Base-by-base conservation (phyloP, 2,797 vertebrate genomes). In the Poecile montanus region DNA sequence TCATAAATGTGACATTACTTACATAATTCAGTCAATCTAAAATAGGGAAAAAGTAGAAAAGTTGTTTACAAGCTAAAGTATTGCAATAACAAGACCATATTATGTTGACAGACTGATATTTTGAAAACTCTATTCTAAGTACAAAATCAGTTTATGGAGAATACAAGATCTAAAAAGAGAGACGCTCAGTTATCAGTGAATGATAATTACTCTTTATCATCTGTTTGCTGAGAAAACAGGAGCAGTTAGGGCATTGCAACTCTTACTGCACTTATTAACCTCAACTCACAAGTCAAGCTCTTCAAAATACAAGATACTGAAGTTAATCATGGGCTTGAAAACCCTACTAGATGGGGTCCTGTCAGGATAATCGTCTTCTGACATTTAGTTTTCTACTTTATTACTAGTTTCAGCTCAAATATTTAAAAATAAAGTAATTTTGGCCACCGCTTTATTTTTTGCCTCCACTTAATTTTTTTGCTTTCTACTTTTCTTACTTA, bases 201-300 rank as follows among this genome's bases (percentile, higher is more conserved):
- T 75, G 7, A 58, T 88, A 91, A 88, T 92, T 91, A 80, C 57
- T 85, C 47, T 85, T 74, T 88, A 68, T 89, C 76, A 81, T 91
- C 67, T 85, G 42, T 77, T 91, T 93, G n/a, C 89, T 96, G 76
- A 94, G 88, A 90, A 96, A 95, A 81, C 76, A 92, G 73, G 74
- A 94, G 40, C 60, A 76, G 60, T 76, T 61, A 94, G 79, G 91
- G 25, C 77, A 77, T 61, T 67, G n/a, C 51, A 65, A 83, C 38
- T 71, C 53, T 60, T 87, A 58, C 34, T 73, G 68, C 34, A 60
- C 19, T 83, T 93, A 44, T 27, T 87, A 88, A 85, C 50, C 68
- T 95, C 65, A 63, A 18, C 19, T 65, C 75, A 34, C 68, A 83
- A 81, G 16, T 16, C 18, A 62, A 61, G 8, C 20, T 89, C 73